Percentiles rank a stretch among this genome's conserved stretches.
Conservation (phyloP, 1,140 invertebrate genomes). For the Riptortus pedestris region DNA sequence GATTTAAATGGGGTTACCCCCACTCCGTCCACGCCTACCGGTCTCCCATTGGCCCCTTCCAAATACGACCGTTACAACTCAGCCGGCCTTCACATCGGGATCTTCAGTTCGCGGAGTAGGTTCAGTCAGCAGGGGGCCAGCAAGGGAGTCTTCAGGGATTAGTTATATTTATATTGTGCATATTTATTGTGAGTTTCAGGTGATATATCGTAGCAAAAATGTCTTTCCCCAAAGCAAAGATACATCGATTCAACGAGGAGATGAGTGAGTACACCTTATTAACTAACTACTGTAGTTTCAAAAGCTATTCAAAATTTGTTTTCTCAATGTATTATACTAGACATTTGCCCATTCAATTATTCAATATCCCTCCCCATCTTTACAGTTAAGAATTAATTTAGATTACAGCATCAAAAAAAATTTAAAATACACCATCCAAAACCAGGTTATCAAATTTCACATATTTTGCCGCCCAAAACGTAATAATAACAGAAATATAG, state of each 20-base stretch:
- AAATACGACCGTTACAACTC: background rate
- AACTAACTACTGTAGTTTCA: background rate
- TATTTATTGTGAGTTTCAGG: background rate
- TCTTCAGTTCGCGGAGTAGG: no score
- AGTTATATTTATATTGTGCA: background rate
- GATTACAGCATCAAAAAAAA: no score
- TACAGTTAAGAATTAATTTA: no score
- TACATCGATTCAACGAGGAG: conserved; percentile 22
- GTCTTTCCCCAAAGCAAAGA: conserved; percentile 23
- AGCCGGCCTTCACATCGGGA: background rate
- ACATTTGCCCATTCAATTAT: no score
- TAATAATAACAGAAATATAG: no score
- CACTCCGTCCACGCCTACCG: background rate
- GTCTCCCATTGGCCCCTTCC: background rate
- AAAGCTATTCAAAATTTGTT: background rate
- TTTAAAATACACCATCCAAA: no score
- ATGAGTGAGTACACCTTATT: conserved; percentile 19
- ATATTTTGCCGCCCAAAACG: no score
- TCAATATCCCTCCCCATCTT: no score
- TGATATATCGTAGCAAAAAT: background rate
- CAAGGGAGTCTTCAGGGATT: background rate
- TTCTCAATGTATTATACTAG: no score
- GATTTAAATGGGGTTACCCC: background rate
- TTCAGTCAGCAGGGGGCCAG: no score
- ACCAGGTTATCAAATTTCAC: no score